Evolutionary conservation across 2,888 invertebrate species (phyloP).

Genomic region (Calliopum simillimum): DNA sequence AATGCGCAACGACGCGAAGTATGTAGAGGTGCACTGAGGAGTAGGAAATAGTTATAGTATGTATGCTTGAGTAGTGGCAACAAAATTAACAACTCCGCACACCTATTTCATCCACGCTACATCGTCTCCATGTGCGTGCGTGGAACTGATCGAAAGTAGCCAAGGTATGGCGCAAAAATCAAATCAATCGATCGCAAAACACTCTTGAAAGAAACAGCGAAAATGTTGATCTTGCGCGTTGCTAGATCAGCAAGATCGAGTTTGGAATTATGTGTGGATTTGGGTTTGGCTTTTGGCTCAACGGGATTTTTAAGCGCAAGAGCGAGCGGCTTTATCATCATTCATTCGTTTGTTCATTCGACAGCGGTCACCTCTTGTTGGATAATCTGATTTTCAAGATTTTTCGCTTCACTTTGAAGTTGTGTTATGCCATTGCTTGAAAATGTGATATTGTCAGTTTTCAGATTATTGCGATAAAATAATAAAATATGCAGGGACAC

Average conservation of each 20-base stretch:
- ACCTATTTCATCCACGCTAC: conserved; percentile 1
- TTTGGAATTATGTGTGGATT: background rate
- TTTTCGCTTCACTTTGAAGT: conserved; percentile 28
- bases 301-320: background rate
- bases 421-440: background rate
- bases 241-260: background rate
- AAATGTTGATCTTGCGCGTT: background rate
- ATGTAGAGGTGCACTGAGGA: conserved; percentile 13
- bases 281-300: background rate
- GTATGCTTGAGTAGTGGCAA: conserved; percentile 1
- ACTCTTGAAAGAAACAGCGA: background rate
- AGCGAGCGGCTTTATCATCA: background rate
- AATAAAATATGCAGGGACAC: conserved; percentile 3
- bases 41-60: too few species aligned
- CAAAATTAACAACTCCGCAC: conserved; percentile 35
- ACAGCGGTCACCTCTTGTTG: background rate
- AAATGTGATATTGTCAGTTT: conserved; percentile 17
- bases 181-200: conserved; percentile 23
- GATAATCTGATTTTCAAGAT: conserved; percentile 27
- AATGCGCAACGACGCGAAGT: background rate
- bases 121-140: background rate
- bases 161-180: conserved; percentile 23
- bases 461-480: conserved; percentile 20
- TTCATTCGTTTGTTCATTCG: background rate
- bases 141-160: background rate